Evolutionary conservation across 2,113 vertebrate species (phyloP), one percentile per base, ranked within the genome.

Genomic region (Oncorhynchus keta): DNA sequence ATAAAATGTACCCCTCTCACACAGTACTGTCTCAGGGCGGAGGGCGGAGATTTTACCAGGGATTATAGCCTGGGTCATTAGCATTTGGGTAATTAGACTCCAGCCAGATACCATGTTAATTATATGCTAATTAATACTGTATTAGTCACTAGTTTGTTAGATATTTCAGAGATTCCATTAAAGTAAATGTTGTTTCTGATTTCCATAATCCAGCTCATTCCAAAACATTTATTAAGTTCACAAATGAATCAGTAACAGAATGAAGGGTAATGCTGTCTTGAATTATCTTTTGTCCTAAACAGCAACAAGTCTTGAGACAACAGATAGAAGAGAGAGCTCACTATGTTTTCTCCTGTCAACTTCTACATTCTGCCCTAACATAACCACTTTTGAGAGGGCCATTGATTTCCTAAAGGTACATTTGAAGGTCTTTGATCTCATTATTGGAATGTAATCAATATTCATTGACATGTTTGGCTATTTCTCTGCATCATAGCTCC

Each of bases 21-120:
- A 51, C 35, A 66, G 28, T 32, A 18, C 28, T 32, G 66, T 35
- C 30, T 39, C 55, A 35, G 28, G 45, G 62, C 5, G 35, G 35
- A 7, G 35, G 35, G 35, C 35, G 8, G 35, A 39, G 35, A 39
- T 39, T 2, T 68, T 28, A 28, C 20, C 62, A 70, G 79, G 59
- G 49, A 72, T 88, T 81, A 76, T 35, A 85, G 86, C 74, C 74
- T 70, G n/a, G 74, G 24, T 76, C 85, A 90, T 93, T 93, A 90
- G 87, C 92, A 91, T 90, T 90, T 83, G 32, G 74, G 71, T 81
- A 84, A 86, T 84, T 75, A 66, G 35, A 39, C 35, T 39, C 35
- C 35, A 39, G 30, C 74, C 30, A 24, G 28, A 16, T 20, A 66
- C 55, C 9, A 13, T 22, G 48, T 66, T 82, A 76, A 76, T 62